A percentile compares a stretch with the other conserved stretches of the same genome.
These are phyloP conservation scores for Spodoptera picta DNA, from an alignment of 2,888 invertebrate species.

Conservation along the genomic window DNA sequence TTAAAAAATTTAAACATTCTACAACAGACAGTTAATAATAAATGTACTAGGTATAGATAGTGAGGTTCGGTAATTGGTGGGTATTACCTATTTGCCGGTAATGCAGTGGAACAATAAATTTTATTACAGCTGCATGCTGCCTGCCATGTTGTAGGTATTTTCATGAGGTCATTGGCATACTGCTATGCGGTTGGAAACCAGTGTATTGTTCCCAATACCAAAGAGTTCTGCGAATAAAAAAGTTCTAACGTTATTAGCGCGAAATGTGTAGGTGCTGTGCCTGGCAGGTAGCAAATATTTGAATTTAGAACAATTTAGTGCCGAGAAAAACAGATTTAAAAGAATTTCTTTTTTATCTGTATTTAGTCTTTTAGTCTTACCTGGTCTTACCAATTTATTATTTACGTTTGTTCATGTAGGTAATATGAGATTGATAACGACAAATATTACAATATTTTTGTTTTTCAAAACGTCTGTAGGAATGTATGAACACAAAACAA, in stretches of 20 bases:
- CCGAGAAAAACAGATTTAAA: not conserved
- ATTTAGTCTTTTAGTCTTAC: too few relatives aligned
- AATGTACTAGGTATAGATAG: not conserved
- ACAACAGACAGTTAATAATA: too few relatives aligned
- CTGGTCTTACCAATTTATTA: too few relatives aligned
- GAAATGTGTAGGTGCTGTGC: slow-evolving; percentile 22
- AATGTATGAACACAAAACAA: too few relatives aligned
- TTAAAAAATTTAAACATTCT: too few relatives aligned
- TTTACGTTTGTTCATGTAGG: too few relatives aligned
- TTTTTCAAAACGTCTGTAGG: too few relatives aligned
- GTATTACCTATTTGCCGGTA: slow-evolving; percentile 30
- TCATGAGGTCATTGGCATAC: slow-evolving; percentile 56
- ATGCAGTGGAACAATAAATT: slow-evolving; percentile 41
- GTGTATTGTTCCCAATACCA: slow-evolving; percentile 24
- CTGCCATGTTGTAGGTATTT: slow-evolving; percentile 43
- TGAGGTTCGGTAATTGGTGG: slow-evolving; percentile 23
- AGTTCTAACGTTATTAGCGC: slow-evolving; percentile 37
- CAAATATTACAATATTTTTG: too few relatives aligned
- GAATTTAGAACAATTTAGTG: slow-evolving; percentile 6
- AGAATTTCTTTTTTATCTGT: too few relatives aligned
- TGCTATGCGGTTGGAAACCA: slow-evolving; percentile 55
- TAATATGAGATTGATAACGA: too few relatives aligned
- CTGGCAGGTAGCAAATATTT: slow-evolving; percentile 3
- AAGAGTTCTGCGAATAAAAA: slow-evolving; percentile 47
- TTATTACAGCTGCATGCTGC: slow-evolving; percentile 44